Evolutionary conservation across 2,797 vertebrate species (phyloP).

Genomic region (Danionella dracula): DNA sequence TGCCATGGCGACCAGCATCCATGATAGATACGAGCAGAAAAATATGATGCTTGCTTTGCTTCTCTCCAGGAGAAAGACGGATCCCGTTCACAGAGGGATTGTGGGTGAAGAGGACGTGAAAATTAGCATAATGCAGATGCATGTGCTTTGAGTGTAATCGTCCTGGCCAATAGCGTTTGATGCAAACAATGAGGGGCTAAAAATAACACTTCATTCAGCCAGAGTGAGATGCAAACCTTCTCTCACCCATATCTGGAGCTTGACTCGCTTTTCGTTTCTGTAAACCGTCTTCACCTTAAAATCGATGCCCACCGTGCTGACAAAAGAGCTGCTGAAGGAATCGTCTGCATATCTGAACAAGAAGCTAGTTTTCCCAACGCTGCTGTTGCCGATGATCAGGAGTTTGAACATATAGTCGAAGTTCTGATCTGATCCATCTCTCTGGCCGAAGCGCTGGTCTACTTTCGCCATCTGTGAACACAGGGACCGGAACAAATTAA

Average conservation of each 20-base stretch:
- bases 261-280: conserved; percentile 93
- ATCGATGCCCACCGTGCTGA: conserved; percentile 96
- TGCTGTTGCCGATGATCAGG: conserved; percentile 96
- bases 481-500: not conserved
- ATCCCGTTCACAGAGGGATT: conserved; percentile 28
- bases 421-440: conserved; percentile 94
- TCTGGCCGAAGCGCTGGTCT: conserved; percentile 85
- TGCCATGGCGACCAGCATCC: conserved; percentile 63
- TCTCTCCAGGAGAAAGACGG: conserved; percentile 28
- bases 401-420: conserved; percentile 99
- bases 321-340: conserved; percentile 92
- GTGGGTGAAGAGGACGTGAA: not conserved
- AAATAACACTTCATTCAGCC: not conserved
- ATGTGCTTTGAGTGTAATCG: not conserved
- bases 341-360: conserved; percentile 93
- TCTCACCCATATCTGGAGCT: conserved; percentile 96
- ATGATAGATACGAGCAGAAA: conserved; percentile 50
- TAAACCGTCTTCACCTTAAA: conserved; percentile 98
- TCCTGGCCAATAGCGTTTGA: not conserved
- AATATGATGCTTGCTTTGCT: conserved; percentile 29
- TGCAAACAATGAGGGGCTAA: not conserved
- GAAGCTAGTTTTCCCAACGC: conserved; percentile 94
- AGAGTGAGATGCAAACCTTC: not conserved
- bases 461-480: conserved; percentile 87
- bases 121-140: not conserved